A percentile compares a stretch with the other conserved stretches of the same genome.
phyloP scores from a whole-genome alignment of 2,888 invertebrate species.

The Euphydryas editha region DNA sequence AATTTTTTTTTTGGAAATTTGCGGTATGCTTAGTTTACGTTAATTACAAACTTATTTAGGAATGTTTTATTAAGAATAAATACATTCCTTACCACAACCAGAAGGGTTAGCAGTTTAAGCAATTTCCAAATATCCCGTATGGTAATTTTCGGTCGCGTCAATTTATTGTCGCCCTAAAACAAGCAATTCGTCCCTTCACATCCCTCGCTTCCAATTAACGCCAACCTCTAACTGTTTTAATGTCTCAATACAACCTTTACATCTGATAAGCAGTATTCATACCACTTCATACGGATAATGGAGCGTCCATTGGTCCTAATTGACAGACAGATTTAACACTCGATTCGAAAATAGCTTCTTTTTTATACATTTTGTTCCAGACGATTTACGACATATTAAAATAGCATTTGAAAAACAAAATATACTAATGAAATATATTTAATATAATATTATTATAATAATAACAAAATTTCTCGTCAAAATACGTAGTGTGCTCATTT shows the following conservation, averaged over 20 bases:
- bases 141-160: slow-evolving; percentile 77
- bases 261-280: slow-evolving; percentile 49
- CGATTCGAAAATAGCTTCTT: slow-evolving; percentile 21
- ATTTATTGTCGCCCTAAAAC: slow-evolving; percentile 80
- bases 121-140: slow-evolving; percentile 70
- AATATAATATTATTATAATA: too few species aligned
- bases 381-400: neutral
- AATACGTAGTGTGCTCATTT: too few species aligned
- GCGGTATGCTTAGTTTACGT: neutral
- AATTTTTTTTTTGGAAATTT: neutral
- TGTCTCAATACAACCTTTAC: slow-evolving; percentile 63
- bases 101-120: slow-evolving; percentile 70
- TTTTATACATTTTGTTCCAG: slow-evolving; percentile 12
- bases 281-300: slow-evolving; percentile 52
- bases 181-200: slow-evolving; percentile 72
- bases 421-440: neutral
- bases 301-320: slow-evolving; percentile 42
- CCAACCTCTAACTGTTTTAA: slow-evolving; percentile 64
- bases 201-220: slow-evolving; percentile 71
- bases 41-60: neutral
- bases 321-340: slow-evolving; percentile 30
- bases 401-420: neutral
- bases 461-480: too few species aligned
- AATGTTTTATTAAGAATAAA: neutral
- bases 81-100: neutral